These are phyloP conservation scores for Patella depressa DNA, from an alignment of 2,888 invertebrate genomes.

Conservation along the genomic window DNA sequence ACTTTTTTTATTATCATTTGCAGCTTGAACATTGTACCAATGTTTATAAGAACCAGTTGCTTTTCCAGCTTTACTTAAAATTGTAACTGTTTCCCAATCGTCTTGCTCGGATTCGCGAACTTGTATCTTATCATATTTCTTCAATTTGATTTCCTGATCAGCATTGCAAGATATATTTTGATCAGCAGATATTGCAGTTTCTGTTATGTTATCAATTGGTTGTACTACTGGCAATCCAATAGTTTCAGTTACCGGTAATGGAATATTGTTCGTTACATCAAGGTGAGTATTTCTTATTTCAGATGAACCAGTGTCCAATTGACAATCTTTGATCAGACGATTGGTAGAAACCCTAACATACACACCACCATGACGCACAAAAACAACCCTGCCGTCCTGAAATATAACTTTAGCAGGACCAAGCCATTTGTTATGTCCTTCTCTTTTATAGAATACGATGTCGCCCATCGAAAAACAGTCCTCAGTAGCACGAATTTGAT, in stretches of 20 bases:
- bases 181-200: too few species aligned
- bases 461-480: background rate
- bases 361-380: background rate
- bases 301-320: too few species aligned
- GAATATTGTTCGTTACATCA: too few species aligned
- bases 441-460: background rate
- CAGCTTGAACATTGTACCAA: constrained; percentile 18
- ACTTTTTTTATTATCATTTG: background rate
- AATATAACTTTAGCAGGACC: background rate
- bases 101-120: background rate
- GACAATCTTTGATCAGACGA: background rate
- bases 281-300: too few species aligned
- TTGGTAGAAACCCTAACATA: constrained; percentile 3
- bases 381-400: background rate
- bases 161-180: background rate
- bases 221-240: background rate
- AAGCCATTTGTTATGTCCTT: background rate
- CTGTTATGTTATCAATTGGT: background rate
- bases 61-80: constrained; percentile 22
- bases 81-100: constrained; percentile 17
- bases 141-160: background rate
- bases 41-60: constrained; percentile 11
- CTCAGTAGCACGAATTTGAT: too few species aligned
- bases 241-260: background rate
- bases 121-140: constrained; percentile 5